These are phyloP conservation scores for Eutolmus rufibarbis DNA, from an alignment of 2,888 invertebrate species.

Conservation along the genomic window DNA sequence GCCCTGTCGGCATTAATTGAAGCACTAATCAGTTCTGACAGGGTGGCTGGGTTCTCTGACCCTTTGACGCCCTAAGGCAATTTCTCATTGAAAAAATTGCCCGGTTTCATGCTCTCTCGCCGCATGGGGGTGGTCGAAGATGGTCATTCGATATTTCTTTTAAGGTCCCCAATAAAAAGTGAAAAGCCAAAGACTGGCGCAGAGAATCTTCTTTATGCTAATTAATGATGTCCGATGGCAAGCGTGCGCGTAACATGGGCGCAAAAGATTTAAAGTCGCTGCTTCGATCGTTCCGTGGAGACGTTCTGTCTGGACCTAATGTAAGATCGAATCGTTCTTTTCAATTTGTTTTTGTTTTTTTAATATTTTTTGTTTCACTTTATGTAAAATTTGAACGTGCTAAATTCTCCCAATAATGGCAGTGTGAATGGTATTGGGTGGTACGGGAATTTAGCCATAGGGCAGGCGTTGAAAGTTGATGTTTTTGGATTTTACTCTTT, in stretches of 20 bases:
- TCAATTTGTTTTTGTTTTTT: neutral
- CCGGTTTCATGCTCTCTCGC: neutral
- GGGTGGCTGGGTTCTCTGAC: neutral
- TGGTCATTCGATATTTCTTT: neutral
- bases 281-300: neutral
- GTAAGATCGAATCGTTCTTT: neutral
- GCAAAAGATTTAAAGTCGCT: neutral
- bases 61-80: neutral
- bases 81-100: neutral
- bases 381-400: neutral
- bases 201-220: neutral
- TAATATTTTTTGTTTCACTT: neutral
- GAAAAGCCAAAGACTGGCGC: neutral
- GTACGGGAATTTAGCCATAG: neutral
- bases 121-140: neutral
- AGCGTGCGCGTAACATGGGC: neutral
- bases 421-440: slow-evolving; percentile 8
- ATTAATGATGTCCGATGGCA: neutral
- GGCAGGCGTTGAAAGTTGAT: neutral
- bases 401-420: neutral
- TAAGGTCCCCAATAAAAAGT: neutral
- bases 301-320: neutral
- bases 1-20: neutral
- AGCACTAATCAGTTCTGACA: neutral
- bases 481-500: neutral